Base-by-base conservation (phyloP, 2,113 vertebrate genomes). In the Prietella phreatophila region DNA sequence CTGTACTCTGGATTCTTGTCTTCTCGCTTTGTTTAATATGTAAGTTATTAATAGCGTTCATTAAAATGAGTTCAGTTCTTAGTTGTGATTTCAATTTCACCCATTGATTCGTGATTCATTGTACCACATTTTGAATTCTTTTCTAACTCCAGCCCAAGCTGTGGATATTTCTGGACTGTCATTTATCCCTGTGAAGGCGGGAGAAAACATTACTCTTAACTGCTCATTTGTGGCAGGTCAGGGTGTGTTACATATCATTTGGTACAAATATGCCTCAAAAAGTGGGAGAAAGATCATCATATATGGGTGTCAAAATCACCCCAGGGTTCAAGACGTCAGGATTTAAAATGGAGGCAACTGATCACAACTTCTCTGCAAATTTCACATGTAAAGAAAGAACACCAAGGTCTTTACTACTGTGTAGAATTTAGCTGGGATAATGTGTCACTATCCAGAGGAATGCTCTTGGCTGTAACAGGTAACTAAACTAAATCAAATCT, bases 371-470 rank as follows among this genome's bases (percentile, higher is more conserved):
- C 15, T 65, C 76, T 86, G 17, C 81, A 13, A 27, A 80, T 86
- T 55, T 25, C 22, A 78, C 25, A 79, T 17, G 8, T 42, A 5
- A 86, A 22, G 1, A 50, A 50, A 20, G 36, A 79, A 3, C 56
- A 86, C 2, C 55, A 30, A 86, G 85, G 85, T 9, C 60, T 65
- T 25, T 86, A 86, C 19, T 86, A 50, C 56, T 86, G 85, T 79
- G 85, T 39, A 53, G 0, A 30, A 10, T 47, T 56, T 58, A 55
- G 11, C 27, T 33, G 36, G 39, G 19, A 47, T 11, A 14, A 78
- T 61, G 3, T 33, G 47, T 4, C 5, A 5, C 42, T 63, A 22
- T 78, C 73, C 39, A 79, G 3, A 9, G 85, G 85, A 20, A 86
- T 58, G 19, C 79, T 50, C 27, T 53, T 78, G 9, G 53, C 36